phyloP scores from a whole-genome alignment of 2,888 invertebrate genomes.

The Amblyjoppa fuscipennis region DNA sequence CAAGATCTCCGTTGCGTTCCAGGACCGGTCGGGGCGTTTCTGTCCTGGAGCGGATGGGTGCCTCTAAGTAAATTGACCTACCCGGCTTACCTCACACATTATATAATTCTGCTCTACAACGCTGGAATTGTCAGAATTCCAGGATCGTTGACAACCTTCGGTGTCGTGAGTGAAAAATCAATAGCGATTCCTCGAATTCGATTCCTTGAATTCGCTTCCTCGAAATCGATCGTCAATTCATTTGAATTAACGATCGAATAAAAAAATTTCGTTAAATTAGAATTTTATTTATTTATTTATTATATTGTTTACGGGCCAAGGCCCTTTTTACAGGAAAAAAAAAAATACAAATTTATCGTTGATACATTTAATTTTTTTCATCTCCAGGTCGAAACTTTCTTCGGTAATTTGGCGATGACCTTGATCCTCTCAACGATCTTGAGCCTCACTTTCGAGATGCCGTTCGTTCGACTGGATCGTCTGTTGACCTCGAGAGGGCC shows the following conservation, averaged over 20 bases:
- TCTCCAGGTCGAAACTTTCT: conserved; percentile 75
- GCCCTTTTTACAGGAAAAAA: too few species aligned
- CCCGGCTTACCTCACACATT: conserved; percentile 82
- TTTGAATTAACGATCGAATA: too few species aligned
- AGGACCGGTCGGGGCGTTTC: conserved; percentile 78
- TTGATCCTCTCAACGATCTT: conserved; percentile 75
- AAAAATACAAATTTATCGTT: too few species aligned
- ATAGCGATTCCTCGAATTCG: too few species aligned
- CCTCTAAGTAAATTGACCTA: conserved; percentile 82
- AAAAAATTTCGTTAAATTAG: too few species aligned
- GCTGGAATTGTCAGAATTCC: conserved; percentile 76
- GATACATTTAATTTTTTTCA: background rate
- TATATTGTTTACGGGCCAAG: too few species aligned
- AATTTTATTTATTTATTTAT: too few species aligned
- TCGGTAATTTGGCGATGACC: conserved; percentile 77
- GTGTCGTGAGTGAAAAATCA: conserved; percentile 71
- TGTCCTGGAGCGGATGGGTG: conserved; percentile 80
- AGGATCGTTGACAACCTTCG: conserved; percentile 71
- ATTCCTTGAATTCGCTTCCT: background rate
- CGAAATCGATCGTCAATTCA: background rate
- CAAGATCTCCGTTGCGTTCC: conserved; percentile 4
- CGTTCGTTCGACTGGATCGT: conserved; percentile 76
- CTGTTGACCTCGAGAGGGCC: conserved; percentile 34
- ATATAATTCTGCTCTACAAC: conserved; percentile 77
- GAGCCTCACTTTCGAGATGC: conserved; percentile 80